Evolutionary conservation across 2,113 vertebrate species (phyloP), one percentile per base, ranked within the genome.

Genomic region (Gymnocephalus cernua): DNA sequence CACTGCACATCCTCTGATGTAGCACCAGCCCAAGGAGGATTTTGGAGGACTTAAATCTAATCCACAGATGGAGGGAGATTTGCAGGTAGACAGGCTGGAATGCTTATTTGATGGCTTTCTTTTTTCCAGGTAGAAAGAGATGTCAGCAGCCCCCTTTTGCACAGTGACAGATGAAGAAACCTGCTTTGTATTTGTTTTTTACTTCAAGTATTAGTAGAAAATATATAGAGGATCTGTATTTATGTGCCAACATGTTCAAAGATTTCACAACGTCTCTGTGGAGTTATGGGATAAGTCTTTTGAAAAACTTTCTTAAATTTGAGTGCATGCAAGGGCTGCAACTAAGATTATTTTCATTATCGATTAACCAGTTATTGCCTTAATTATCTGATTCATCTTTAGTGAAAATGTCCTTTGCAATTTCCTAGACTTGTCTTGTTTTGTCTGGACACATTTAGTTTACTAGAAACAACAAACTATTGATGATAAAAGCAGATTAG

Each of bases 91-190:
- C 92, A 91, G 92, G 91, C 86, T 91, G 82, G 92, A 93, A 94
- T 93, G 89, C 83, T 87, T 81, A 90, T 90, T 93, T 95, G 95
- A 95, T 93, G 91, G 91, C 94, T 95, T 92, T 95, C 90, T 95
- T 95, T 94, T 41, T 87, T 88, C 63, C 86, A 75, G 79, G 73
- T 79, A 79, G 81, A 94, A 57, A 89, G 89, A 91, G 89, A 90
- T 67, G 83, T 91, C 82, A 89, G 74, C 72, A 41, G 77, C 59
- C 70, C 23, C 18, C 19, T 29, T 59, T 51, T 65, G 51, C 64
- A 65, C 19, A 25, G 23, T 79, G 83, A 85, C 81, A 88, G 75
- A 53, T n/a, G 48, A 18, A 69, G 65, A 68, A n/a, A 51, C 47
- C 19, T 14, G 47, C 65, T 68, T 44, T 35, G 48, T 53, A 53